Evolutionary conservation across 2,113 vertebrate genomes (phyloP).

Genomic region (Pleuronectes platessa): DNA sequence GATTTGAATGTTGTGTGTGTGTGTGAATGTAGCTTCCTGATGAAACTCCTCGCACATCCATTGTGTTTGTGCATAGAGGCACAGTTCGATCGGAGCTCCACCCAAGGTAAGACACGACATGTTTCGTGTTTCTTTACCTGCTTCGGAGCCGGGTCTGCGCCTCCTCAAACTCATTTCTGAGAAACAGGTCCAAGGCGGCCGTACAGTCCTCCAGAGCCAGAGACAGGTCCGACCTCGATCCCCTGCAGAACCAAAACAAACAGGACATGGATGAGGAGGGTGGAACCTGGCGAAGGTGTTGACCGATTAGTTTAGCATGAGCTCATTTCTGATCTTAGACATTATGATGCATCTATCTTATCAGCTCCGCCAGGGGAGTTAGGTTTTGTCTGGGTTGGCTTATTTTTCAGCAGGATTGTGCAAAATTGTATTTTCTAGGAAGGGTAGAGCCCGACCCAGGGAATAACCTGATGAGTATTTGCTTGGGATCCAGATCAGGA

Average conservation of each 20-base stretch:
- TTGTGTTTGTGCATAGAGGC: too few relatives aligned
- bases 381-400: too few relatives aligned
- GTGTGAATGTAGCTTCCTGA: too few relatives aligned
- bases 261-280: neutral
- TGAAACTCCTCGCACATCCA: neutral
- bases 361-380: neutral
- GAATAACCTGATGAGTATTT: too few relatives aligned
- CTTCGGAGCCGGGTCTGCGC: constrained; percentile 87
- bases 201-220: constrained; percentile 92
- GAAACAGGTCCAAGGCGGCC: constrained; percentile 93
- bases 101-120: neutral
- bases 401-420: too few relatives aligned
- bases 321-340: neutral
- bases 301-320: neutral
- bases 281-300: neutral
- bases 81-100: neutral
- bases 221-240: constrained; percentile 85
- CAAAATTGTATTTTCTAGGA: neutral
- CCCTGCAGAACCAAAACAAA: constrained; percentile 75
- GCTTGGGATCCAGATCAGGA: too few relatives aligned
- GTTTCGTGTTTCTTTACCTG: constrained; percentile 83
- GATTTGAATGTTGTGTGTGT: too few relatives aligned
- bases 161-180: constrained; percentile 93
- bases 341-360: neutral
- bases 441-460: too few relatives aligned